Percentiles rank a stretch among this genome's conserved stretches.
Evolutionary conservation across 2,797 vertebrate species (phyloP).

Genomic region (Urophycis tenuis): DNA sequence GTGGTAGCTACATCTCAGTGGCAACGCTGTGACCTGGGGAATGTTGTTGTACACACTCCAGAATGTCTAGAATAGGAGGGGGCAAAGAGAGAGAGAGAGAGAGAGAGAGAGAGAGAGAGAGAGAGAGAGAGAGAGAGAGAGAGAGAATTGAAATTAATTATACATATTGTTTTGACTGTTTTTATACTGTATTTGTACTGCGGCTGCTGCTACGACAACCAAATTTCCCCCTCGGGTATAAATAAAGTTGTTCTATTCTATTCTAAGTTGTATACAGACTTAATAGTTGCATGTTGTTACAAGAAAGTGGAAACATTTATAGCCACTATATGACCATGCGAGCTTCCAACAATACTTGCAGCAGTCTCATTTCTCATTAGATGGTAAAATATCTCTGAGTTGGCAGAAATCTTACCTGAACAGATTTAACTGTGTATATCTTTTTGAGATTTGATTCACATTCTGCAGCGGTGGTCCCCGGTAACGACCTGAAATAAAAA

Average conservation of each 20-base stretch:
- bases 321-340: not conserved
- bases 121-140: too few species aligned
- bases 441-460: slow-evolving; percentile 88
- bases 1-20: slow-evolving; percentile 84
- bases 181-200: too few species aligned
- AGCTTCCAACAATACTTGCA: not conserved
- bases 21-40: slow-evolving; percentile 77
- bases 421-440: slow-evolving; percentile 84
- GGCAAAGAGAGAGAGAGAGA: slow-evolving; percentile 7
- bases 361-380: not conserved
- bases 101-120: slow-evolving; percentile 12
- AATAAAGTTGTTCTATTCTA: too few species aligned
- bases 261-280: not conserved
- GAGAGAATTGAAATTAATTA: too few species aligned
- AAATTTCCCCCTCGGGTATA: too few species aligned
- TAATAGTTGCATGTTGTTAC: not conserved
- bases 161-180: too few species aligned
- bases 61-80: slow-evolving; percentile 70
- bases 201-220: too few species aligned
- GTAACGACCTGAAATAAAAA: slow-evolving; percentile 74
- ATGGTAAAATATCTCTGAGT: not conserved
- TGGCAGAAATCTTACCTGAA: slow-evolving; percentile 74
- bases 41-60: slow-evolving; percentile 96
- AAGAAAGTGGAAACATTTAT: not conserved
- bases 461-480: slow-evolving; percentile 83